Evolutionary conservation across 2,113 vertebrate genomes (phyloP).

Genomic region (Dromas ardeola): DNA sequence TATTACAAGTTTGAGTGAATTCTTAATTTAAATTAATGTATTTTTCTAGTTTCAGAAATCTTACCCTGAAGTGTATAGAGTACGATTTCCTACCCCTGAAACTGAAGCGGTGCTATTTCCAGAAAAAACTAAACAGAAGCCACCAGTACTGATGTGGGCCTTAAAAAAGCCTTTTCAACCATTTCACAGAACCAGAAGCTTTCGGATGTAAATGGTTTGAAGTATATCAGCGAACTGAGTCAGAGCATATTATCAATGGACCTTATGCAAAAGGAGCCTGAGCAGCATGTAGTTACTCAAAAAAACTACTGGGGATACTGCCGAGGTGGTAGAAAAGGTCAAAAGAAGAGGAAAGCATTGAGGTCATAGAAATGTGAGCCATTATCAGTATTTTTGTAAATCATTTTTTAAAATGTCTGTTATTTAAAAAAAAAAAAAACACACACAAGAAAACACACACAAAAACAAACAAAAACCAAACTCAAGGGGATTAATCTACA

Average conservation of each 20-base stretch:
- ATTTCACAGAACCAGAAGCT: conserved; percentile 88
- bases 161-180: conserved; percentile 86
- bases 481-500: background rate
- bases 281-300: background rate
- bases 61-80: conserved; percentile 83
- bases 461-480: background rate
- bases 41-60: conserved; percentile 85
- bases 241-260: background rate
- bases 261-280: background rate
- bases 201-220: conserved; percentile 75
- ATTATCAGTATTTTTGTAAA: conserved; percentile 71
- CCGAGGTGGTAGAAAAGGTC: background rate
- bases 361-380: conserved; percentile 1
- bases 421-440: background rate
- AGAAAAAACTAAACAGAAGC: conserved; percentile 77
- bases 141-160: conserved; percentile 79
- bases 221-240: background rate
- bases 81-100: conserved; percentile 83
- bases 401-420: background rate
- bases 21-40: conserved; percentile 8
- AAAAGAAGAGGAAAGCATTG: background rate
- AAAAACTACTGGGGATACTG: background rate
- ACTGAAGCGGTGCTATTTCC: conserved; percentile 80
- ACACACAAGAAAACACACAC: background rate
- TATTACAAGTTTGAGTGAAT: background rate